Base-by-base conservation (phyloP, 1,140 invertebrate genomes). In the Pogonognathellus flavescens region DNA sequence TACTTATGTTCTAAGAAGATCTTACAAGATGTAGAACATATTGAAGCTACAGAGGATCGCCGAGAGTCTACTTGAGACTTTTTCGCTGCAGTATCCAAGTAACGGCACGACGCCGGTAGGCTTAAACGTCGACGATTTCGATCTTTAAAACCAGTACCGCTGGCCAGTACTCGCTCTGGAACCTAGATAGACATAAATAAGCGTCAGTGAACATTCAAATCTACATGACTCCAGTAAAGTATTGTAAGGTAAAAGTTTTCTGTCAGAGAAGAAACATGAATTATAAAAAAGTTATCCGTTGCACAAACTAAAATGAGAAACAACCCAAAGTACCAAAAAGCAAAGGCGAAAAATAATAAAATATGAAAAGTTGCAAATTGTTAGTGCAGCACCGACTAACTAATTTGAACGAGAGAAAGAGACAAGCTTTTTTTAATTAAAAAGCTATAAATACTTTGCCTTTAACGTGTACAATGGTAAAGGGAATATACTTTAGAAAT, bases 1-100 rank as follows among this genome's bases (percentile, higher is more conserved):
- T 41, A 41, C 31, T 41, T 41, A 41, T n/a, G 22, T 31, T 31
- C 41, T 76, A 76, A 76, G 70, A 14, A 16, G 59, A 76, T 76
- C 90, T 90, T 90, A 91, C 91, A 91, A 55, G 89, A 89, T 59
- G 89, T 89, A 55, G 90, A 91, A 84, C 90, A 90, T 86, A 90
- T 88, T 13, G 90, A 91, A 57, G 90, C 89, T 80, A 90, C 86
- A n/a, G 90, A 91, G 16, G 91, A 89, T 49, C 91, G 89, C 8
- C 90, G 88, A 53, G 88, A 88, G 60, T 88, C 88, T n/a, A 76
- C 70, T 80, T 88, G 85, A 62, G 49, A 76, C 52, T 88, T 88
- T 55, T 84, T 86, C 16, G 84, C 86, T 22, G 72, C 76, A 10
- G 87, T 88, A 70, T 90, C 89, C 85, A 89, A 84, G 85, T 90